phyloP scores from a whole-genome alignment of 2,797 vertebrate species.

The Typhlichthys subterraneus region DNA sequence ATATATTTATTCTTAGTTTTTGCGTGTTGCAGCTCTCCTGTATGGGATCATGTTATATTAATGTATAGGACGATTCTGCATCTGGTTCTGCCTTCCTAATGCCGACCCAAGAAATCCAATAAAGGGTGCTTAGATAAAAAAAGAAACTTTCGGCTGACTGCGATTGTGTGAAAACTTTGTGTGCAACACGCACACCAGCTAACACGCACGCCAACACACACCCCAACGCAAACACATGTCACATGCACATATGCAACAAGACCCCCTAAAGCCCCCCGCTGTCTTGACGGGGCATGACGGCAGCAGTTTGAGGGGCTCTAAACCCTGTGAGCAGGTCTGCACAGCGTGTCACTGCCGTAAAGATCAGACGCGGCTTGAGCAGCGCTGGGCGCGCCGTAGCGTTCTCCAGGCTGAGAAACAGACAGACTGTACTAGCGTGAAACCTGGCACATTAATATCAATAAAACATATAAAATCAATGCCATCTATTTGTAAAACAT shows the following conservation, averaged over 20 bases:
- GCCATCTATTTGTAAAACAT: constrained; percentile 58
- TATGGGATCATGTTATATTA: constrained; percentile 81
- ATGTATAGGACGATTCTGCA: constrained; percentile 83
- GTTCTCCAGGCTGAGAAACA: constrained; percentile 31
- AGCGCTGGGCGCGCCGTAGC: constrained; percentile 44
- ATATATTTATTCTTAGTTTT: constrained; percentile 87
- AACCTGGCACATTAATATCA: constrained; percentile 59
- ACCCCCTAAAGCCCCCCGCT: not conserved
- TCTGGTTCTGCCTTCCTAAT: constrained; percentile 82
- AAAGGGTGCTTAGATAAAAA: constrained; percentile 72
- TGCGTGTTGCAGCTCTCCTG: constrained; percentile 81
- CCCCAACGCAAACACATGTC: constrained; percentile 16
- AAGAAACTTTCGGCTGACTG: constrained; percentile 16
- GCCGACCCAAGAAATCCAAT: constrained; percentile 76
- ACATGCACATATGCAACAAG: not conserved
- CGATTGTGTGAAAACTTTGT: constrained; percentile 34
- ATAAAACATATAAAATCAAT: constrained; percentile 68
- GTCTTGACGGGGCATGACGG: constrained; percentile 55
- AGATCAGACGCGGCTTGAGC: constrained; percentile 57
- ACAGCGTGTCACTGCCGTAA: constrained; percentile 28
- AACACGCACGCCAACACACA: constrained; percentile 22
- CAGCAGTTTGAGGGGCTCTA: constrained; percentile 48
- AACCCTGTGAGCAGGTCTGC: constrained; percentile 48
- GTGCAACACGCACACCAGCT: constrained; percentile 8
- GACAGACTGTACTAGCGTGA: constrained; percentile 52